Conservation (phyloP, 2,797 vertebrate genomes). For the Masticophis lateralis region DNA sequence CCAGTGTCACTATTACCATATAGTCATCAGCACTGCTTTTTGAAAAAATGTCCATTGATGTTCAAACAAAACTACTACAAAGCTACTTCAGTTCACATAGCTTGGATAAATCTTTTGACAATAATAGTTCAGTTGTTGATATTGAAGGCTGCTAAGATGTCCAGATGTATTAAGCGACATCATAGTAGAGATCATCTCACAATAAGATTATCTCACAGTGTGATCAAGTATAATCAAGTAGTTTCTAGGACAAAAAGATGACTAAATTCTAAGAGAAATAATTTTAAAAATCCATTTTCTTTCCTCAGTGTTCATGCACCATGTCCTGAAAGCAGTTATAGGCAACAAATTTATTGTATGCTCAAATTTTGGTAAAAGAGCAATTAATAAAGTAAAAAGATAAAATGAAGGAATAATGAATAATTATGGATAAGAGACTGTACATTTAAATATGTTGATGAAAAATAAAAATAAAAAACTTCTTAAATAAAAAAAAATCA, state of each 20-base stretch:
- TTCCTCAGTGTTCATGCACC: not conserved
- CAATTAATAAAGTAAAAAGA: no score
- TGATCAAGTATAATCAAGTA: not conserved
- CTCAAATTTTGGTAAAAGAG: not conserved
- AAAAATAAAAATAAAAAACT: no score
- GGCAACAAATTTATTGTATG: not conserved
- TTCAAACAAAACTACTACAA: not conserved
- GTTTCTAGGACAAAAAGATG: not conserved
- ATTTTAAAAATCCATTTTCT: not conserved
- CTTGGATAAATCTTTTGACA: not conserved
- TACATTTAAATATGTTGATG: no score
- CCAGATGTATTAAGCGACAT: not conserved
- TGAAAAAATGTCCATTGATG: not conserved
- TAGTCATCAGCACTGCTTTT: not conserved
- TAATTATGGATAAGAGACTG: no score
- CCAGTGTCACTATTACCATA: not conserved
- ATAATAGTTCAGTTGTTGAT: not conserved
- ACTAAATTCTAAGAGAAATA: not conserved
- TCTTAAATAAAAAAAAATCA: no score
- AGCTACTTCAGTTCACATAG: not conserved
- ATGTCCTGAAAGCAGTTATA: not conserved
- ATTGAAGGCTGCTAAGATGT: not conserved
- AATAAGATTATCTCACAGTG: not conserved
- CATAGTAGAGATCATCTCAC: not conserved
- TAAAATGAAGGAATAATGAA: no score